Evolutionary conservation across 2,797 vertebrate genomes (phyloP).

Genomic region (Lophotriccus pileatus): DNA sequence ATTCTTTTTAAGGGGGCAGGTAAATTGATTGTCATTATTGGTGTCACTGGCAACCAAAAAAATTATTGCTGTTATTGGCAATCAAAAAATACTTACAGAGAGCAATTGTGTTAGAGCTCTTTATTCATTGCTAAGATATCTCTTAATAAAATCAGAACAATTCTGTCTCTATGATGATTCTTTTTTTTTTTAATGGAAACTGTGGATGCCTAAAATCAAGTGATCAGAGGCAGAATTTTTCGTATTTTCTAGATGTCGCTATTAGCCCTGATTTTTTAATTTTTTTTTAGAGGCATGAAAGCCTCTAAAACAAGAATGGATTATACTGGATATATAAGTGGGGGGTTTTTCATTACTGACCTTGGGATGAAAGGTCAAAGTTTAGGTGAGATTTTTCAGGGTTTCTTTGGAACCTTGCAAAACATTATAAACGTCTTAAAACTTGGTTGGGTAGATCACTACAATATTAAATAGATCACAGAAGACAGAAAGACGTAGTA

Average conservation of each 20-base stretch:
- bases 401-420: not conserved
- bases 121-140: not conserved
- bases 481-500: not conserved
- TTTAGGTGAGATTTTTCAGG: not conserved
- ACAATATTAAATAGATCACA: not conserved
- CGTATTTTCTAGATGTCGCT: not conserved
- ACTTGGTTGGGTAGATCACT: not conserved
- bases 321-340: not conserved
- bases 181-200: not conserved
- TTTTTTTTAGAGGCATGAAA: not conserved
- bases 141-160: not conserved
- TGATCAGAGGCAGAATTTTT: not conserved
- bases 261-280: not conserved
- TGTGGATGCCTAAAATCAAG: not conserved
- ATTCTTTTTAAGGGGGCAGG: not conserved
- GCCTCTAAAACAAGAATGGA: not conserved
- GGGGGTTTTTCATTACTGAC: not conserved
- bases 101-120: not conserved
- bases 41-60: not conserved
- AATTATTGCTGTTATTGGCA: not conserved
- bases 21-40: not conserved
- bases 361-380: slow-evolving; percentile 1
- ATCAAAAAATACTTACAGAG: not conserved
- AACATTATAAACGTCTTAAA: not conserved
- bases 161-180: not conserved